phyloP scores from a whole-genome alignment of 1,140 invertebrate genomes.

The Caenorhabditis tropicalis region DNA sequence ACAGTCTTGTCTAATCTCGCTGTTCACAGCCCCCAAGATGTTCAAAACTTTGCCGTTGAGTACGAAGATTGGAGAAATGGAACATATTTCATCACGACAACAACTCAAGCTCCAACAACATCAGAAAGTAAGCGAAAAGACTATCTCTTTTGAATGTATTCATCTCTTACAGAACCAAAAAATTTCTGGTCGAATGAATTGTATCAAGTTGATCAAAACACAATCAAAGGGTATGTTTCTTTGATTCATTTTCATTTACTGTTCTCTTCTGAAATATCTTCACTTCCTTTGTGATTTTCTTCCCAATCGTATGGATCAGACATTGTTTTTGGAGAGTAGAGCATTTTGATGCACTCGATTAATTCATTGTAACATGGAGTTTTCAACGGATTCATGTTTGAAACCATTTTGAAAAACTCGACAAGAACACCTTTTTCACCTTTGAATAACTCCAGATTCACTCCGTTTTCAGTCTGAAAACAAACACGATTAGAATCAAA shows the following conservation, averaged over 20 bases:
- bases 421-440: neutral
- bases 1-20: neutral
- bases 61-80: constrained; percentile 14
- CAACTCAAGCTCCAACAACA: neutral
- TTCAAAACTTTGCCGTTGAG: neutral
- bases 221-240: neutral
- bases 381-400: constrained; percentile 28
- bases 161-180: neutral
- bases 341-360: constrained; percentile 57
- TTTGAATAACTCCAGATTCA: constrained; percentile 12
- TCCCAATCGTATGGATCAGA: constrained; percentile 63
- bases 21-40: neutral
- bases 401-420: constrained; percentile 30
- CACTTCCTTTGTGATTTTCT: constrained; percentile 54
- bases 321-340: constrained; percentile 44
- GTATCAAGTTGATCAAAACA: neutral
- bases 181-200: neutral
- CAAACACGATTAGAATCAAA: neutral
- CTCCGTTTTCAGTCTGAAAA: constrained; percentile 42
- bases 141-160: too few species aligned
- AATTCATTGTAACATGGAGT: constrained; percentile 57
- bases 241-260: neutral
- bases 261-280: neutral
- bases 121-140: neutral
- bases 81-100: neutral